These are phyloP conservation scores for Brotula barbata DNA, from an alignment of 2,797 vertebrate species.

Conservation along the genomic window DNA sequence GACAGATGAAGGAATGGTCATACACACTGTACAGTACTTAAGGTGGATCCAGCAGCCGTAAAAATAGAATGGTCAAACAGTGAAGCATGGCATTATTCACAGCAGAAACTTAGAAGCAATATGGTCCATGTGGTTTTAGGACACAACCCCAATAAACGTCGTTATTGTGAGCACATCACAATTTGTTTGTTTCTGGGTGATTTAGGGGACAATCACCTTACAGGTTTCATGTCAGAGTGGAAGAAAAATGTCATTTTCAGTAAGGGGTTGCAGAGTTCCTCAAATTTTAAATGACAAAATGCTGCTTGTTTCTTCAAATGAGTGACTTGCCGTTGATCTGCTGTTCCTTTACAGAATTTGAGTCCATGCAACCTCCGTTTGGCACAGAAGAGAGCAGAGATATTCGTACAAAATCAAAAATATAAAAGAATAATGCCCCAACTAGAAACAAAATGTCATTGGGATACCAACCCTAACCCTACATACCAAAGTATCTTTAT, in stretches of 20 bases:
- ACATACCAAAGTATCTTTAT: conserved; percentile 19
- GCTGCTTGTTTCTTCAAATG: background rate
- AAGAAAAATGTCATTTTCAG: too few relatives aligned
- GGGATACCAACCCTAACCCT: conserved; percentile 15
- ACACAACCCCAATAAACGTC: too few relatives aligned
- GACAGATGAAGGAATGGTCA: conserved; percentile 44
- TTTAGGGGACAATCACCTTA: too few relatives aligned
- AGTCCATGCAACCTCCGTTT: conserved; percentile 45
- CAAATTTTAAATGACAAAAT: background rate
- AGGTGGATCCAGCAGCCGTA: conserved; percentile 34
- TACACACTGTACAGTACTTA: conserved; percentile 21
- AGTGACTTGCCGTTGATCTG: conserved; percentile 24
- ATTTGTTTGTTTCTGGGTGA: too few relatives aligned
- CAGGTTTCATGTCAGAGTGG: conserved; percentile 2
- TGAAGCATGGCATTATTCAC: conserved; percentile 7
- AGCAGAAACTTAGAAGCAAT: background rate
- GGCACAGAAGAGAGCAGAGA: conserved; percentile 50
- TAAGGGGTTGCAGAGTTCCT: background rate
- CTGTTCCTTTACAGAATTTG: conserved; percentile 1
- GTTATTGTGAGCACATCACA: too few relatives aligned
- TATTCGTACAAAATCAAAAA: conserved; percentile 44
- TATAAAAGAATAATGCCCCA: conserved; percentile 51
- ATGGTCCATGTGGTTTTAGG: background rate
- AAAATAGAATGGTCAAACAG: conserved; percentile 5
- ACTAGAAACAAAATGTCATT: too few relatives aligned